phyloP scores from a whole-genome alignment of 1,140 invertebrate genomes.

The Euglossa dilemma region DNA sequence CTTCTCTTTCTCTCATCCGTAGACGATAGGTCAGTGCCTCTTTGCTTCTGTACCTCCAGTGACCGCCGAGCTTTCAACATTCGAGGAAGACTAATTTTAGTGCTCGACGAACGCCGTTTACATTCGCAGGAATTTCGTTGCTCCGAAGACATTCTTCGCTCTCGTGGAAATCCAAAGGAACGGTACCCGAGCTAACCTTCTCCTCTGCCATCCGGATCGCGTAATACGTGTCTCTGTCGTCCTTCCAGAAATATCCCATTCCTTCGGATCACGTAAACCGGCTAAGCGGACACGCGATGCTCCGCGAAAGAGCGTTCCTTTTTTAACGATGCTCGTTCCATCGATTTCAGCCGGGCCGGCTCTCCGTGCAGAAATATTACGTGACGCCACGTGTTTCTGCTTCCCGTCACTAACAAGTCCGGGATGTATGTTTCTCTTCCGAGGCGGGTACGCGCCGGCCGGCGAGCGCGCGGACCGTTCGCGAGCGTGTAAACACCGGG shows the following conservation, averaged over 20 bases:
- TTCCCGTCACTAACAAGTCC: conserved; percentile 36
- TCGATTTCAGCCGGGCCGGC: conserved; percentile 4
- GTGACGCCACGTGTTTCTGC: conserved; percentile 26
- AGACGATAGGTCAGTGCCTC: too few relatives aligned
- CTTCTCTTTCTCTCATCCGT: too few relatives aligned
- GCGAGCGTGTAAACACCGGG: conserved; percentile 48
- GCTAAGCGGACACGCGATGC: conserved; percentile 3
- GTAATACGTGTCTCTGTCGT: too few relatives aligned
- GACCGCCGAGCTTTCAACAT: too few relatives aligned
- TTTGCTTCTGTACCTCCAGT: too few relatives aligned
- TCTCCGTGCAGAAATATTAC: conserved; percentile 20
- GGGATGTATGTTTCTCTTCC: conserved; percentile 55
- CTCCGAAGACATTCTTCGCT: too few relatives aligned
- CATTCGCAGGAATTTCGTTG: too few relatives aligned
- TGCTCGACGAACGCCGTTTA: too few relatives aligned
- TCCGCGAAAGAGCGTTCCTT: neutral
- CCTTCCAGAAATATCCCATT: conserved; percentile 5
- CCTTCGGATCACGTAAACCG: neutral
- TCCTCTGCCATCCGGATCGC: too few relatives aligned
- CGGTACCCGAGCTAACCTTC: too few relatives aligned
- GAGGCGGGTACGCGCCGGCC: conserved; percentile 16
- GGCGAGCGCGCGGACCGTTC: conserved; percentile 24
- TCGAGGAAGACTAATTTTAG: too few relatives aligned
- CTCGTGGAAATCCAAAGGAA: too few relatives aligned
- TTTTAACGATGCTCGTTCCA: neutral